Evolutionary conservation across 1,140 invertebrate species (phyloP), one percentile per base, ranked within the genome.

Genomic region (Melitaea cinxia): DNA sequence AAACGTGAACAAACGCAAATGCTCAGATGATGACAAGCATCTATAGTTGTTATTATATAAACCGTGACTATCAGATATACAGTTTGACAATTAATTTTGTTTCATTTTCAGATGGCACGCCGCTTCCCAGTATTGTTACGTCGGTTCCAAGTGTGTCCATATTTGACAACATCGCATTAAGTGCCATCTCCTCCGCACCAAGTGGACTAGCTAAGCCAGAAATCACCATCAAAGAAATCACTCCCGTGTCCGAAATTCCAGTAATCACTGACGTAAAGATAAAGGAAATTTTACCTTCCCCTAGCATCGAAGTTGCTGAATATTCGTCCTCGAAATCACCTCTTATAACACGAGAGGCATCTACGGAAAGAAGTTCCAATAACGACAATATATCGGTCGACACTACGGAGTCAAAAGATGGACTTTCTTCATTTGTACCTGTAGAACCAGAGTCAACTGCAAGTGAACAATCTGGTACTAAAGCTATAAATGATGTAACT

Each of bases 191-290:
- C 4, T 21, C 70, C 0, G 56, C 69, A 12, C 59, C 70, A 0
- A 78, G 76, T 50, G 78, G 84, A 63, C 80, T 76, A 1, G 63
- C 81, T 21, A 87, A 84, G 26, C 84, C 78, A 61, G 83, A 85
- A 62, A 86, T 91, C 10, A 91, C 87, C 1, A 92, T 92, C 23
- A 92, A 92, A 66, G 91, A 92, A 78, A 91, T 92, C 12, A 91
- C 89, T 0, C 87, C 83, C 0, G 84, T 86, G 0, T 90, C 84
- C 4, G 89, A 91, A 63, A 91, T 91, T 15, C 89, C 89, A 2
- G 72, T 83, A 17, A 88, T 87, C 35, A 89, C 85, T 30, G 88
- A 89, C 37, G 87, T 91, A 3, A 88, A 88, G 58, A 90, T 92
- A 17, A 91, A 91, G 68, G 88, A 92, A 74, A 87, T 91, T 28